Percentiles rank a stretch among this genome's conserved stretches.
Conservation (phyloP, 2,797 vertebrate genomes). For the Sebastes hubbsi region DNA sequence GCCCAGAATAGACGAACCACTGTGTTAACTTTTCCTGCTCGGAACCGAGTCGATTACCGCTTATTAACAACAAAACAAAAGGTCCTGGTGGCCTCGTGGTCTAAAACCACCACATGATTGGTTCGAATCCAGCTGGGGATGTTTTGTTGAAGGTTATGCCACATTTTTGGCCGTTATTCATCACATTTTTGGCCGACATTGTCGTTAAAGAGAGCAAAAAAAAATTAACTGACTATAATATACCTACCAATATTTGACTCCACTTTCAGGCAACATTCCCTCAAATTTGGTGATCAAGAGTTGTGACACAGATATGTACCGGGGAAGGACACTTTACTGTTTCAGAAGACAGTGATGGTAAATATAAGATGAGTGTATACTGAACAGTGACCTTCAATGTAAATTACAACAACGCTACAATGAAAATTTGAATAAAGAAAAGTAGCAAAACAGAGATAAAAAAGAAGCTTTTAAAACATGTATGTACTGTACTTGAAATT, state of each 20-base stretch:
- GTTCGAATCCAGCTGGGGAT: too few relatives aligned
- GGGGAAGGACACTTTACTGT: not conserved
- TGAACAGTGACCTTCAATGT: not conserved
- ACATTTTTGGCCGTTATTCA: too few relatives aligned
- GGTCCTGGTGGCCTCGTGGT: too few relatives aligned
- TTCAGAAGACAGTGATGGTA: not conserved
- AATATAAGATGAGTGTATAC: not conserved
- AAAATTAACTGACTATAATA: not conserved
- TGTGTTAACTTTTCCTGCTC: too few relatives aligned
- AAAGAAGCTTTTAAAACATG: not conserved
- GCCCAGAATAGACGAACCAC: too few relatives aligned
- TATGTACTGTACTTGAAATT: not conserved
- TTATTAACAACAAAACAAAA: too few relatives aligned
- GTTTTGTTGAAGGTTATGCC: not conserved
- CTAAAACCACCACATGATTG: too few relatives aligned
- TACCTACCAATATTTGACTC: not conserved
- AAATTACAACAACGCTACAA: not conserved
- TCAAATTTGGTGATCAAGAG: not conserved
- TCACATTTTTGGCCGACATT: not conserved
- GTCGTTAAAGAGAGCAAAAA: not conserved
- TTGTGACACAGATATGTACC: not conserved
- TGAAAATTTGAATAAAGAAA: not conserved
- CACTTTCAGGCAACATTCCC: not conserved
- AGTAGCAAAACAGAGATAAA: not conserved
- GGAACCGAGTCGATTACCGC: too few relatives aligned